phyloP scores from a whole-genome alignment of 1,140 invertebrate species.

The Marisa cornuarietis region DNA sequence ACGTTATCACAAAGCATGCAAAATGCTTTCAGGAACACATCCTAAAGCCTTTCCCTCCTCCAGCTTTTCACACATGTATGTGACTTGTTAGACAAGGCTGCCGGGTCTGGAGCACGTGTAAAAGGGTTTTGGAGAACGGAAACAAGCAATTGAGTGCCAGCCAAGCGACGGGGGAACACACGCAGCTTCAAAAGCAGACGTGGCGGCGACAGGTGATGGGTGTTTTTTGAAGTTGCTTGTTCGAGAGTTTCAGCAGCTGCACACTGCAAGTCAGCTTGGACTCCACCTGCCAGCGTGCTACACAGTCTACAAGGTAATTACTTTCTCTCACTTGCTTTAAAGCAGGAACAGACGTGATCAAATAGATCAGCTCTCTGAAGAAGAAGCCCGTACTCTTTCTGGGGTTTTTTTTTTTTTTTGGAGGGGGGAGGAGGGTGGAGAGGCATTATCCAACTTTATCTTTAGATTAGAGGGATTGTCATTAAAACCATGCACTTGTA shows the following conservation, averaged over 20 bases:
- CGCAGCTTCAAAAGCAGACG: background rate
- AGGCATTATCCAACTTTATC: no score
- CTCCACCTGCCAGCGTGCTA: no score
- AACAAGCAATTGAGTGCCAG: background rate
- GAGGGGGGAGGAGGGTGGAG: no score
- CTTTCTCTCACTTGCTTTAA: no score
- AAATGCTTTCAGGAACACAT: background rate
- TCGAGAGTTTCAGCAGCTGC: background rate
- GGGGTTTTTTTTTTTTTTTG: no score
- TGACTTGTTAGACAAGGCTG: background rate
- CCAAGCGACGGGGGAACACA: background rate
- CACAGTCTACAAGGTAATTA: no score
- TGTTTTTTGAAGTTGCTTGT: constrained; percentile 4
- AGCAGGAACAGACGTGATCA: no score
- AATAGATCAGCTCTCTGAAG: no score
- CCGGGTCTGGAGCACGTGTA: background rate
- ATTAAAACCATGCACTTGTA: no score
- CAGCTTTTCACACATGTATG: background rate
- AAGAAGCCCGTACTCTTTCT: no score
- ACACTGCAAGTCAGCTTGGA: background rate
- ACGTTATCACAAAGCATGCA: background rate
- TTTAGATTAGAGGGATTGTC: no score
- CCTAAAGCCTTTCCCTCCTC: background rate
- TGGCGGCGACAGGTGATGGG: constrained; percentile 1
- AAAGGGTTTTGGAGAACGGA: background rate